Conservation (phyloP, 1,140 invertebrate species). For the Drusus annulatus region DNA sequence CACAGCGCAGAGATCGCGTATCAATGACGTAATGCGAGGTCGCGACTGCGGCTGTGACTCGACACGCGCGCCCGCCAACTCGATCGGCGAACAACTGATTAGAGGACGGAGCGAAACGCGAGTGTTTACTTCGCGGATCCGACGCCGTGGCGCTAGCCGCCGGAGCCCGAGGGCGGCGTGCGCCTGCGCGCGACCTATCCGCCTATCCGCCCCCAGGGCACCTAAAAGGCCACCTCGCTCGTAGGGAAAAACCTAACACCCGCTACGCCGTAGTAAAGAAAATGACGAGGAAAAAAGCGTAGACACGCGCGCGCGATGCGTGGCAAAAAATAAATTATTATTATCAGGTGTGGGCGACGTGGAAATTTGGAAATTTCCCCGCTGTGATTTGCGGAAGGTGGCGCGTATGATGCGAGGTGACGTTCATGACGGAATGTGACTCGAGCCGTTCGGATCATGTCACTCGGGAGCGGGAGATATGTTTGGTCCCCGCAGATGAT, state of each 20-base stretch:
- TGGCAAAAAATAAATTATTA: constrained; percentile 5
- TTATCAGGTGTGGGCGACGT: constrained; percentile 4
- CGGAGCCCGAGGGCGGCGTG: not conserved
- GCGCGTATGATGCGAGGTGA: constrained; percentile 24
- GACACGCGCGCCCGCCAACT: constrained; percentile 15
- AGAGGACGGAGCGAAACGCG: constrained; percentile 27
- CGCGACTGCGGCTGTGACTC: no score
- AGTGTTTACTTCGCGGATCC: constrained; percentile 8
- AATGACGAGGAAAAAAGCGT: not conserved
- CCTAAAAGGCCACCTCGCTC: constrained; percentile 14
- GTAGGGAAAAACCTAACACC: not conserved
- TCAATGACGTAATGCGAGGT: constrained; percentile 33
- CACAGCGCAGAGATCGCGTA: constrained; percentile 26
- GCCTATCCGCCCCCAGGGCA: no score
- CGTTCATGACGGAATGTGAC: constrained; percentile 26
- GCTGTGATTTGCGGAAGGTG: not conserved
- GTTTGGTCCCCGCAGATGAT: no score
- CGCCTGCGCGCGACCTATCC: constrained; percentile 24
- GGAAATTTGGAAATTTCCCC: not conserved
- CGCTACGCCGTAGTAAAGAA: not conserved
- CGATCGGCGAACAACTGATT: constrained; percentile 41
- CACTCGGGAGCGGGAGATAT: not conserved
- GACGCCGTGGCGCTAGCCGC: constrained; percentile 22
- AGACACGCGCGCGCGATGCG: not conserved
- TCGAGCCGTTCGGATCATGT: constrained; percentile 14